A percentile compares a stretch with the other conserved stretches of the same genome.
Evolutionary conservation across 2,888 invertebrate genomes (phyloP).

Genomic region (Aleiodes leptofemur): DNA sequence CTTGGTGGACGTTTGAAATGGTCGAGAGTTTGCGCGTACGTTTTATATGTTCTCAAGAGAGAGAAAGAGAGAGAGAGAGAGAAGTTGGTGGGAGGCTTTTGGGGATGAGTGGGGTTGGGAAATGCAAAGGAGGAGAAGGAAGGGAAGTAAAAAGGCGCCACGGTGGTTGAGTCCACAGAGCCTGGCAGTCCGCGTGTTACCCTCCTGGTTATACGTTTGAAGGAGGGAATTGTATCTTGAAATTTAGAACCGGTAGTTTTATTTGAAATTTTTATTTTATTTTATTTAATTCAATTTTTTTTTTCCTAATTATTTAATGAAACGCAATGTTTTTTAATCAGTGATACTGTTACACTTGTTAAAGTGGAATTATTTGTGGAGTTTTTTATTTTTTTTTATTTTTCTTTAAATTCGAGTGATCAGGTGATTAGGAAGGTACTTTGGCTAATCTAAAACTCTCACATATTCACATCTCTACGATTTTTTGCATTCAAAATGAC

Average conservation of each 20-base stretch:
- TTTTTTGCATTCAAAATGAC: too few relatives aligned
- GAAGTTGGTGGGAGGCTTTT: background rate
- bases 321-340: background rate
- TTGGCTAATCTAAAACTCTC: constrained; percentile 8
- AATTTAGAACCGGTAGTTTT: constrained; percentile 15
- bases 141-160: constrained; percentile 49
- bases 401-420: background rate
- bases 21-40: constrained; percentile 61
- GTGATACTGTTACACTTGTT: constrained; percentile 12
- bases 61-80: too few relatives aligned
- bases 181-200: constrained; percentile 68
- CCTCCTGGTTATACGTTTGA: constrained; percentile 56
- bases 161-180: constrained; percentile 62
- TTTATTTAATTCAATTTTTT: constrained; percentile 23
- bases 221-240: constrained; percentile 5
- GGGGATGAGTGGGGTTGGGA: constrained; percentile 21
- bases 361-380: constrained; percentile 8
- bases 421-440: constrained; percentile 3
- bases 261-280: constrained; percentile 33
- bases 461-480: background rate
- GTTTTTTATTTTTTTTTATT: constrained; percentile 5
- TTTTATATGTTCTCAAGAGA: constrained; percentile 26
- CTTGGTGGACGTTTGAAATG: constrained; percentile 58
- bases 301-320: background rate
- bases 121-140: constrained; percentile 22